Conservation (phyloP, 2,797 vertebrate genomes). For the Mallotus villosus region DNA sequence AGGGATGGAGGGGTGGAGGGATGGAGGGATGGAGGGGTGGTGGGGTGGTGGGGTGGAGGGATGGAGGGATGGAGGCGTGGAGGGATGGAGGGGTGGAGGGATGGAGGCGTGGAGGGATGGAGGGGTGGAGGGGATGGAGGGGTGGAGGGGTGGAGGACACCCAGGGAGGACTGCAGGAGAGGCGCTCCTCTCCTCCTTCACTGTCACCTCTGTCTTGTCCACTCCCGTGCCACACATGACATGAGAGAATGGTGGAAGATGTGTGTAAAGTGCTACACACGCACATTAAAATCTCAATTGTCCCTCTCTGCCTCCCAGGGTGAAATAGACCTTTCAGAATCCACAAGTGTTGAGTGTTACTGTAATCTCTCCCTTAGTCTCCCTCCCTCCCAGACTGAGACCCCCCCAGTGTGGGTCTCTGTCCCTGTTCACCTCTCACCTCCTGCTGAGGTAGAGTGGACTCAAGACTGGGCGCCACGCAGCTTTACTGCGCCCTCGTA, state of each 20-base stretch:
- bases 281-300: not conserved
- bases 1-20: constrained; percentile 30
- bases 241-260: no score
- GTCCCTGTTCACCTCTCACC: not conserved
- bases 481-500: constrained; percentile 15
- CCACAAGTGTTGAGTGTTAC: not conserved
- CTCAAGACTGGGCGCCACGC: not conserved
- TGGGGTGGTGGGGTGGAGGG: not conserved
- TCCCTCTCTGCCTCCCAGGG: not conserved
- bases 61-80: not conserved
- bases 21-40: constrained; percentile 24
- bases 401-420: no score
- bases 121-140: constrained; percentile 11
- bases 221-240: not conserved
- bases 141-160: constrained; percentile 26
- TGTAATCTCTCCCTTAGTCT: not conserved
- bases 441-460: constrained; percentile 9
- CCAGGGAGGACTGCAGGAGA: constrained; percentile 57
- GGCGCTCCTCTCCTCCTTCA: constrained; percentile 18
- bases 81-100: constrained; percentile 30
- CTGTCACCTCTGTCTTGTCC: constrained; percentile 4
- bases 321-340: no score
- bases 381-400: no score
- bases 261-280: no score
- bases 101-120: no score